Conservation (phyloP, 2,113 vertebrate genomes). For the Dunckerocampus dactyliophorus region DNA sequence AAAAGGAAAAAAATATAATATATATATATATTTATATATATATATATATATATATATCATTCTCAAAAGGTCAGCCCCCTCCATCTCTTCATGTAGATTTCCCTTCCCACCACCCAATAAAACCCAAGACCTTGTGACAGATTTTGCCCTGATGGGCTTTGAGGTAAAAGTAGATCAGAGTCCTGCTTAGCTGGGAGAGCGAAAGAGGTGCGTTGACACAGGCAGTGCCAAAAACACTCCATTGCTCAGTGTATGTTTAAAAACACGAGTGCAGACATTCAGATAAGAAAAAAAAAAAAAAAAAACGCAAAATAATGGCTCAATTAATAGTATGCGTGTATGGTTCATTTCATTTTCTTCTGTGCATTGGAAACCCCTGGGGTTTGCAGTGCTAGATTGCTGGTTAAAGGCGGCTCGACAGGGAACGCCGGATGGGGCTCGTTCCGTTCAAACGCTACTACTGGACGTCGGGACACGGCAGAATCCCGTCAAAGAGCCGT, state of each 20-base stretch:
- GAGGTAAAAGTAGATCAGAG: slow-evolving; percentile 81
- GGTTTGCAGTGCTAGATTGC: slow-evolving; percentile 84
- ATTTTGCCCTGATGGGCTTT: slow-evolving; percentile 70
- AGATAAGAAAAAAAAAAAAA: slow-evolving; percentile 71
- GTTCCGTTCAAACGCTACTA: slow-evolving; percentile 59
- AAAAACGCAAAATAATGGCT: slow-evolving; percentile 80
- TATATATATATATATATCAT: slow-evolving; percentile 58
- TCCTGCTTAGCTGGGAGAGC: slow-evolving; percentile 75
- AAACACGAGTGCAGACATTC: slow-evolving; percentile 70
- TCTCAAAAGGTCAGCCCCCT: slow-evolving; percentile 58
- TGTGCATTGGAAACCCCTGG: slow-evolving; percentile 75
- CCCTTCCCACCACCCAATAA: slow-evolving; percentile 55
- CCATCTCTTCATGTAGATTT: slow-evolving; percentile 47
- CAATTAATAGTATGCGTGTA: slow-evolving; percentile 67
- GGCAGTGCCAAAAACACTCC: slow-evolving; percentile 52
- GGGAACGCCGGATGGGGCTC: slow-evolving; percentile 53
- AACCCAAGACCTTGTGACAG: slow-evolving; percentile 74
- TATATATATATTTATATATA: slow-evolving; percentile 42
- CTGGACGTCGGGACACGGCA: slow-evolving; percentile 20
- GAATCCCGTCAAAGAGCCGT: slow-evolving; percentile 57
- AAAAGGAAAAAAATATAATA: slow-evolving; percentile 65
- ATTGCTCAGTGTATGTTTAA: slow-evolving; percentile 72
- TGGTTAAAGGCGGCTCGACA: slow-evolving; percentile 80
- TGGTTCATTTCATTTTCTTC: slow-evolving; percentile 51
- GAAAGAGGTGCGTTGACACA: slow-evolving; percentile 69